phyloP scores from a whole-genome alignment of 2,888 invertebrate genomes.

The Scelioninae gen. 1 region DNA sequence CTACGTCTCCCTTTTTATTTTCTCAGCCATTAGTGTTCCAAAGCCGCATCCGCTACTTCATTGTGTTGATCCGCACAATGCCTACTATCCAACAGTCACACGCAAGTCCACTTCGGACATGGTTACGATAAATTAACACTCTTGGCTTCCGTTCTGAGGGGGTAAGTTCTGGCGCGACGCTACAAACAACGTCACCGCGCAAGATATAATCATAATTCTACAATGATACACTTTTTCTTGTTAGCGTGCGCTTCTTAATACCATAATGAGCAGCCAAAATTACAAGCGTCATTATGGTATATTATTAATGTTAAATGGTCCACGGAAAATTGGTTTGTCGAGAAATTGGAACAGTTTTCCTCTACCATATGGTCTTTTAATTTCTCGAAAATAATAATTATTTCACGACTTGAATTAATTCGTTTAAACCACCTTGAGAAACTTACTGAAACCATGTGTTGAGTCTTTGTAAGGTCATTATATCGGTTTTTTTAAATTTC shows the following conservation, averaged over 20 bases:
- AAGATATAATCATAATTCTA: slow-evolving; percentile 43
- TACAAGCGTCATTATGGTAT: neutral
- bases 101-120: slow-evolving; percentile 72
- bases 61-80: slow-evolving; percentile 50
- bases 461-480: slow-evolving; percentile 3
- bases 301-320: slow-evolving; percentile 17
- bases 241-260: slow-evolving; percentile 22
- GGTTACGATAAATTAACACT: slow-evolving; percentile 77
- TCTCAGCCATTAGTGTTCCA: slow-evolving; percentile 34
- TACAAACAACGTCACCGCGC: slow-evolving; percentile 28
- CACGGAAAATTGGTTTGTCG: slow-evolving; percentile 21
- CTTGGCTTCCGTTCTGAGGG: slow-evolving; percentile 29
- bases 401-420: slow-evolving; percentile 11
- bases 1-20: slow-evolving; percentile 31
- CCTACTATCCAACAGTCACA: slow-evolving; percentile 72
- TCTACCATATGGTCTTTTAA: neutral
- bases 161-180: slow-evolving; percentile 25
- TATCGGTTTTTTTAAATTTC: neutral
- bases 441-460: too few species aligned
- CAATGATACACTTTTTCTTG: slow-evolving; percentile 18
- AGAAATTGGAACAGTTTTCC: slow-evolving; percentile 24
- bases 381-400: slow-evolving; percentile 6
- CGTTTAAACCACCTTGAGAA: too few species aligned
- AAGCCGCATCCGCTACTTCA: slow-evolving; percentile 49
- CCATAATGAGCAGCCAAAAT: slow-evolving; percentile 9